Base-by-base conservation (phyloP, 1,140 invertebrate genomes). In the Tenebrio molitor region DNA sequence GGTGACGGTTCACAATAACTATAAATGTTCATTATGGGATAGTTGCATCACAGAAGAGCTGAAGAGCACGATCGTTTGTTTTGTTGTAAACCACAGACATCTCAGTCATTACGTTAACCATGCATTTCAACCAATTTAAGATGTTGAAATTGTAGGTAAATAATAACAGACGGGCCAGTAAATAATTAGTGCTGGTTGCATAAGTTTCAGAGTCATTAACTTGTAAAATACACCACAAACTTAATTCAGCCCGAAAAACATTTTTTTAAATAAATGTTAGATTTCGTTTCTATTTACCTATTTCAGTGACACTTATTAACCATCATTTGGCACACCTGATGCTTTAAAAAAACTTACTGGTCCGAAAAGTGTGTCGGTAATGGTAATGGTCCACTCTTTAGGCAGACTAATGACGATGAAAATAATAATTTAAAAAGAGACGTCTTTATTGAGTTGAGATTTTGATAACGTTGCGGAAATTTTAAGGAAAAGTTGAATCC, bases 1-100 rank as follows among this genome's bases (percentile, higher is more conserved):
- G 64, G 64, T 66, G 64, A 66, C 42, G 15, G 41, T 68, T 46
- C 41, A 68, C 29, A 25, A 33, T 50, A 50, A 46, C 41, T 46
- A 23, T 66, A 16, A 42, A 44, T 66, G 17, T 44, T 25, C 23
- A 66, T 68, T 68, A 46, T 68, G 39, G 39, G 41, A 46, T 50
- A 25, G 44, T 46, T 46, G 65, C 44, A 44, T 29, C 41, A 46
- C 12, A 58, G 50, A 29, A 29, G n/a, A n/a, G n/a, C n/a, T 17
- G 44, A 50, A 50, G 44, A 50, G 44, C 50, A 58, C 23, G 50
- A 58, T 39, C 4, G 36, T 39, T 39, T 33, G 29, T 33, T 39
- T 39, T 39, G 36, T 39, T 12, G 7, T 5, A 12, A 39, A 39
- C 12, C 4, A 33, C 29, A 39, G 3, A 39, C 36, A 39, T 39